Evolutionary conservation across 2,888 invertebrate genomes (phyloP).

Genomic region (Agrochola macilenta): DNA sequence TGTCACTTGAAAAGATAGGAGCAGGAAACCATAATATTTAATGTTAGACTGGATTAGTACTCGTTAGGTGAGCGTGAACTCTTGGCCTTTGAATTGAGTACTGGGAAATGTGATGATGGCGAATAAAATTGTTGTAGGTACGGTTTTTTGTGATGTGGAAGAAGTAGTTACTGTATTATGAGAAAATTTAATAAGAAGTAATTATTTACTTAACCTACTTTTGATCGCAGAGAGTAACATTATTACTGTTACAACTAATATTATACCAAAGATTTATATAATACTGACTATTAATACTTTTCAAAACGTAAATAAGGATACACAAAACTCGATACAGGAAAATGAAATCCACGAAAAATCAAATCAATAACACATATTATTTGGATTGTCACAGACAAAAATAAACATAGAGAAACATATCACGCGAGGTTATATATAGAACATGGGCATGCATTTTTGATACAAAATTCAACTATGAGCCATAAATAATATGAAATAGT

Average conservation of each 20-base stretch:
- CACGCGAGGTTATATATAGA: constrained; percentile 71
- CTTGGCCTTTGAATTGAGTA: constrained; percentile 67
- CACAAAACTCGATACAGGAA: constrained; percentile 11
- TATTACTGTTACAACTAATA: not conserved
- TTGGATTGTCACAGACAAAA: constrained; percentile 63
- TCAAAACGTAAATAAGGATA: not conserved
- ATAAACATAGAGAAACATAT: constrained; percentile 62
- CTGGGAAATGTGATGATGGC: constrained; percentile 59
- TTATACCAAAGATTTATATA: not conserved
- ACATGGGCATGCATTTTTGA: constrained; percentile 75
- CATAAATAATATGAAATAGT: constrained; percentile 73
- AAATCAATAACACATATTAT: constrained; percentile 61
- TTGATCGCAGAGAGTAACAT: not conserved
- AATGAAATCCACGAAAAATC: constrained; percentile 28
- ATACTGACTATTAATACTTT: not conserved
- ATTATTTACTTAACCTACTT: not conserved
- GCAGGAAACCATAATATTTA: constrained; percentile 87
- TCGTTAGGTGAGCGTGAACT: constrained; percentile 78
- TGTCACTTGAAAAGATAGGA: constrained; percentile 85
- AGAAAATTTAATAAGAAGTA: not conserved
- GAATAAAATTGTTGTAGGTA: constrained; percentile 52
- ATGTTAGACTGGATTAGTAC: constrained; percentile 86
- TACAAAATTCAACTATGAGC: constrained; percentile 69
- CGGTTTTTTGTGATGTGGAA: not conserved
- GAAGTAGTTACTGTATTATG: not conserved